phyloP scores from a whole-genome alignment of 2,113 vertebrate genomes.

The Macquaria ambigua region DNA sequence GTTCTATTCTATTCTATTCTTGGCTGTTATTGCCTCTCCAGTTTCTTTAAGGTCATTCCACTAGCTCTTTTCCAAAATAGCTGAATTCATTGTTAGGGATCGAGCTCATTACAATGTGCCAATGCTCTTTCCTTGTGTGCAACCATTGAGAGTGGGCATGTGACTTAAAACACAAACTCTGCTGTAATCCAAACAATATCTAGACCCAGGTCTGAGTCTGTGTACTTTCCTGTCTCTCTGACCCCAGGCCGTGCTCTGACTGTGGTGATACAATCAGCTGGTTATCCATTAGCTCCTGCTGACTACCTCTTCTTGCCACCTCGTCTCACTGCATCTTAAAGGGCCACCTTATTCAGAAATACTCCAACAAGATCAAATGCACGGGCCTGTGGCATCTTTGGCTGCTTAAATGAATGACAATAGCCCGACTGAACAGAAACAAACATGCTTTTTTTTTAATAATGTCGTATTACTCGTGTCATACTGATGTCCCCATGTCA shows the following conservation, averaged over 20 bases:
- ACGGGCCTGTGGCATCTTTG: background rate
- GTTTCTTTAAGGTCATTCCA: background rate
- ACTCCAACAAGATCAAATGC: constrained; percentile 2
- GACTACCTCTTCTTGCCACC: constrained; percentile 73
- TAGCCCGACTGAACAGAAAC: background rate
- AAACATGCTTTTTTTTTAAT: background rate
- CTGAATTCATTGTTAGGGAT: constrained; percentile 5
- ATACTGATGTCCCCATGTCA: background rate
- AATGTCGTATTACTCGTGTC: background rate
- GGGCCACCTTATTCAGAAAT: constrained; percentile 52
- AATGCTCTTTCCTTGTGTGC: background rate
- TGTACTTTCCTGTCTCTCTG: constrained; percentile 75
- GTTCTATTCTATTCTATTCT: background rate
- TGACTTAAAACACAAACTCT: constrained; percentile 59
- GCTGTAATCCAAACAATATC: constrained; percentile 68
- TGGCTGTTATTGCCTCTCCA: background rate
- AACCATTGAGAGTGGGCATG: constrained; percentile 16
- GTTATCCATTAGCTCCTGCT: constrained; percentile 86
- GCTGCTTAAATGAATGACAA: background rate
- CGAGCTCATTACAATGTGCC: constrained; percentile 1
- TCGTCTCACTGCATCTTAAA: constrained; percentile 73
- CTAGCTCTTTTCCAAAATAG: background rate
- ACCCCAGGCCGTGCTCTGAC: constrained; percentile 75
- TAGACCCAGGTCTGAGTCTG: constrained; percentile 60
- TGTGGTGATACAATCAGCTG: constrained; percentile 79